A percentile compares a stretch with the other conserved stretches of the same genome.
Conservation (phyloP, 2,113 vertebrate genomes). For the Hippocampus mohnikei region DNA sequence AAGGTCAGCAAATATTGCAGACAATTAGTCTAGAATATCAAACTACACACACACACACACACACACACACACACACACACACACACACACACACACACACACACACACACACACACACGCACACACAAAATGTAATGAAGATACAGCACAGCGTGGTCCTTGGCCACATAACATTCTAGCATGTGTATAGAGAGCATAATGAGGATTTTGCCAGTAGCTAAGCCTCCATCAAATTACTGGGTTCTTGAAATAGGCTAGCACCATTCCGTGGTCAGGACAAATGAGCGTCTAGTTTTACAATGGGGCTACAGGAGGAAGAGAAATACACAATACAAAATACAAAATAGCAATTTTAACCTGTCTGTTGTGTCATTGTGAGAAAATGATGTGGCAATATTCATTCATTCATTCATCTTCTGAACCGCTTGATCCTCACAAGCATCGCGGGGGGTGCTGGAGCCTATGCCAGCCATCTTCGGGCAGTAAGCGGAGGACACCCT, state of each 20-base stretch:
- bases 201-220: not conserved
- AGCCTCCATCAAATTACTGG: slow-evolving; percentile 53
- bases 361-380: not conserved
- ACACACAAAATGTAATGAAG: not conserved
- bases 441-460: no score
- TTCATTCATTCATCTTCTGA: no score
- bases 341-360: slow-evolving; percentile 2
- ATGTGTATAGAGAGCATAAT: not conserved
- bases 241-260: slow-evolving; percentile 54
- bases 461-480: no score
- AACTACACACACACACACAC: not conserved
- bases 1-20: slow-evolving; percentile 14
- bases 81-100: not conserved
- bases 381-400: slow-evolving; percentile 2
- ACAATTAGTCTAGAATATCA: not conserved
- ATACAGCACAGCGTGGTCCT: not conserved
- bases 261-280: slow-evolving; percentile 30
- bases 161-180: not conserved
- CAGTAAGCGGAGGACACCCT: no score
- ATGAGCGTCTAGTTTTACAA: slow-evolving; percentile 36
- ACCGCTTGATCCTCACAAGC: no score
- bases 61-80: not conserved
- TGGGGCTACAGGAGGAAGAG: slow-evolving; percentile 26
- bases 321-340: slow-evolving; percentile 15
- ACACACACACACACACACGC: not conserved